phyloP scores from a whole-genome alignment of 2,113 vertebrate species.

The Rhinoderma darwinii region DNA sequence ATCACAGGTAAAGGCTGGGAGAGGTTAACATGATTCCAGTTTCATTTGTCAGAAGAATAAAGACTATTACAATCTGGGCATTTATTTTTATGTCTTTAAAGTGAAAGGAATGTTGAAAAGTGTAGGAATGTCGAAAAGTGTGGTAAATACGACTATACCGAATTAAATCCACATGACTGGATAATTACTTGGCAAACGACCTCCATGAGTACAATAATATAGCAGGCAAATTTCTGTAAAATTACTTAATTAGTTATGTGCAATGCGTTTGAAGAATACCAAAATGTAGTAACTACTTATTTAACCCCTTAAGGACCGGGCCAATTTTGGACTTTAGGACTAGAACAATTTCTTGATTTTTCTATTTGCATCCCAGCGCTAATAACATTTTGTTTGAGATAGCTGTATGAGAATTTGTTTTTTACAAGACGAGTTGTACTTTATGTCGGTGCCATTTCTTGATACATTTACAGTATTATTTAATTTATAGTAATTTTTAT shows the following conservation, averaged over 20 bases:
- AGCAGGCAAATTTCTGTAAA: slow-evolving; percentile 18
- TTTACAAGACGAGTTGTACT: too few species aligned
- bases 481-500: too few species aligned
- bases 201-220: not conserved
- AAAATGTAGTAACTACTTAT: not conserved
- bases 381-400: too few species aligned
- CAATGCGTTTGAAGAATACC: not conserved
- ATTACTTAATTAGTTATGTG: slow-evolving; percentile 8
- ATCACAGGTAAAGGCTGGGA: not conserved
- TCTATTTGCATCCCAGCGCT: too few species aligned
- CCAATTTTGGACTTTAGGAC: too few species aligned
- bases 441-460: too few species aligned
- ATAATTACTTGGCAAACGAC: slow-evolving; percentile 14
- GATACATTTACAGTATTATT: too few species aligned
- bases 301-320: too few species aligned
- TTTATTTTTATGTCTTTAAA: not conserved
- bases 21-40: too few species aligned
- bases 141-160: slow-evolving; percentile 11
- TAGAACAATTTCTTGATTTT: too few species aligned
- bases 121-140: not conserved
- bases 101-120: not conserved
- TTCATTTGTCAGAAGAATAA: not conserved
- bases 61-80: not conserved
- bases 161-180: slow-evolving; percentile 47
- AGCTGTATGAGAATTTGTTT: too few species aligned